Evolutionary conservation across 2,113 vertebrate genomes (phyloP).

Genomic region (Pteronura brasiliensis): DNA sequence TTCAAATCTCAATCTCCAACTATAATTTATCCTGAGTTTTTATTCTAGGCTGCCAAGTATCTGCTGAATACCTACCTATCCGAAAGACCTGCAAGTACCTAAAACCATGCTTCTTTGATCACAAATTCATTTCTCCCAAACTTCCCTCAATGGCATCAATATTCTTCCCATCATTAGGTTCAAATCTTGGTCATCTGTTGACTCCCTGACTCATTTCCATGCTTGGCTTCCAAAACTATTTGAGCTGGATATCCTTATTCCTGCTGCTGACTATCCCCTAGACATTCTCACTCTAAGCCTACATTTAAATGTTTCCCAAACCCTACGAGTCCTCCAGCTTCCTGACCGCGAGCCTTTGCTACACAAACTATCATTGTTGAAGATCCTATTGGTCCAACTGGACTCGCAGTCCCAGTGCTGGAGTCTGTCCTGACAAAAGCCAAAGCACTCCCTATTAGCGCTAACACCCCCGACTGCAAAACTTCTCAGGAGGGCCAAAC

Average conservation of each 20-base stretch:
- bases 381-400: neutral
- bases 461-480: neutral
- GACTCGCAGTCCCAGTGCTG: neutral
- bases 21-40: neutral
- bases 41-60: neutral
- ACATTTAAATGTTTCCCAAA: neutral
- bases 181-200: neutral
- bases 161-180: neutral
- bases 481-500: neutral
- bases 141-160: neutral
- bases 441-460: neutral
- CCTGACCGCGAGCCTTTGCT: neutral
- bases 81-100: neutral
- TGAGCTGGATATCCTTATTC: neutral
- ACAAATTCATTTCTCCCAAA: neutral
- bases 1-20: neutral
- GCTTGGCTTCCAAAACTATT: neutral
- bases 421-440: neutral
- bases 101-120: conserved; percentile 18
- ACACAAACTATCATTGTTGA: neutral
- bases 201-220: neutral
- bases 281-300: neutral
- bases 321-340: neutral
- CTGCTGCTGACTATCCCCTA: neutral
- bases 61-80: neutral